These are phyloP conservation scores for Cygnus atratus DNA, from an alignment of 2,113 vertebrate species.

Conservation along the genomic window DNA sequence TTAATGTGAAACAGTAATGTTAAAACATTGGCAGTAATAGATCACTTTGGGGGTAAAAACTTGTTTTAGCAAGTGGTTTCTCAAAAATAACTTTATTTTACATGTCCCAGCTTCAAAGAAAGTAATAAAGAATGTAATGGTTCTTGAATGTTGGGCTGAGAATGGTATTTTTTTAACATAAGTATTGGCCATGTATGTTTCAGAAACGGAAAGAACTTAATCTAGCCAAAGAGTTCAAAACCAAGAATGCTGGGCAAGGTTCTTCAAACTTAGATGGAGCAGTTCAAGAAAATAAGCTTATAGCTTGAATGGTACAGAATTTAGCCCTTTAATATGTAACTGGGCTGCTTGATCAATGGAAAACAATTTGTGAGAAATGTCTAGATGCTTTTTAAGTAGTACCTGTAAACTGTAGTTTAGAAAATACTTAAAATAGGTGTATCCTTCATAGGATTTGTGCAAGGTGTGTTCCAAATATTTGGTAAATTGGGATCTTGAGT, in stretches of 20 bases:
- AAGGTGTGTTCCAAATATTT: not conserved
- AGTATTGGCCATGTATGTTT: not conserved
- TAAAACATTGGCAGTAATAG: not conserved
- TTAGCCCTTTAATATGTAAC: not conserved
- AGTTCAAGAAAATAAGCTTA: not conserved
- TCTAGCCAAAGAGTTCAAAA: not conserved
- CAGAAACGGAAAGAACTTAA: slow-evolving; percentile 3
- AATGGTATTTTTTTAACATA: not conserved
- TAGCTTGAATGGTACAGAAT: not conserved
- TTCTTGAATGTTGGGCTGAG: not conserved
- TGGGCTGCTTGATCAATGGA: not conserved
- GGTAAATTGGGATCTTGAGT: not conserved
- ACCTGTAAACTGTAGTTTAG: not conserved
- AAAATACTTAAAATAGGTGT: not conserved
- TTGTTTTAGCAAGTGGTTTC: slow-evolving; percentile 29
- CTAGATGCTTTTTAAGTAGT: not conserved
- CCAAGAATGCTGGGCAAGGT: not conserved
- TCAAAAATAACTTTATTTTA: not conserved
- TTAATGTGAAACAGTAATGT: not conserved
- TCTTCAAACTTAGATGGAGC: not conserved
- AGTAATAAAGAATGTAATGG: slow-evolving; percentile 16
- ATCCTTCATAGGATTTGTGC: not conserved
- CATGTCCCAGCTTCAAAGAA: slow-evolving; percentile 25
- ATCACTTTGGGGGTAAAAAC: not conserved
- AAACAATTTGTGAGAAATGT: not conserved